Percentiles rank a stretch among this genome's conserved stretches.
phyloP scores from a whole-genome alignment of 2,888 invertebrate species.

The Athrips mouffetella region DNA sequence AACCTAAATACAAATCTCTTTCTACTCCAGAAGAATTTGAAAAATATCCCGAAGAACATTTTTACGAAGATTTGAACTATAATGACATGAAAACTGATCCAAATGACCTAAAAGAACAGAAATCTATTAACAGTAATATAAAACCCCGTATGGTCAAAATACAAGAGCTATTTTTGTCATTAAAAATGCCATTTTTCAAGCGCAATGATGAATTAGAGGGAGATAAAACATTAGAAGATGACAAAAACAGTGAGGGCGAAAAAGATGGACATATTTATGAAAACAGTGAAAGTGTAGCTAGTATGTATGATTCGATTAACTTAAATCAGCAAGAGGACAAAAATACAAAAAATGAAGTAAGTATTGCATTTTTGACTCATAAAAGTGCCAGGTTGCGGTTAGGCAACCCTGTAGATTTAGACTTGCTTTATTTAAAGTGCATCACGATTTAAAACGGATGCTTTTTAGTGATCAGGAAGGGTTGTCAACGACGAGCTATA shows the following conservation, averaged over 20 bases:
- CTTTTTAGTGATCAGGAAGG: too few species aligned
- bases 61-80: slow-evolving; percentile 67
- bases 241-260: slow-evolving; percentile 28
- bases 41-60: slow-evolving; percentile 57
- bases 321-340: slow-evolving; percentile 30
- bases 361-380: too few species aligned
- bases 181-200: slow-evolving; percentile 63
- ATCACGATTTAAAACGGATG: too few species aligned
- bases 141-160: slow-evolving; percentile 62
- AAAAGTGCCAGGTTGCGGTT: too few species aligned
- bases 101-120: slow-evolving; percentile 20
- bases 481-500: too few species aligned
- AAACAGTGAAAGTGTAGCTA: slow-evolving; percentile 47
- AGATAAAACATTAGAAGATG: slow-evolving; percentile 22
- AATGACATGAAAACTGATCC: slow-evolving; percentile 45
- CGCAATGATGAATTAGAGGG: slow-evolving; percentile 40
- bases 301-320: slow-evolving; percentile 67
- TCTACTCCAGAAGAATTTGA: slow-evolving; percentile 46
- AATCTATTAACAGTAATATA: slow-evolving; percentile 19
- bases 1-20: slow-evolving; percentile 57
- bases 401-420: too few species aligned
- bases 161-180: slow-evolving; percentile 61
- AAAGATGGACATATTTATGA: slow-evolving; percentile 47
- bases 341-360: slow-evolving; percentile 23
- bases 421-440: too few species aligned